Conservation (phyloP, 2,797 vertebrate species). For the Brachyrhaphis roseni region DNA sequence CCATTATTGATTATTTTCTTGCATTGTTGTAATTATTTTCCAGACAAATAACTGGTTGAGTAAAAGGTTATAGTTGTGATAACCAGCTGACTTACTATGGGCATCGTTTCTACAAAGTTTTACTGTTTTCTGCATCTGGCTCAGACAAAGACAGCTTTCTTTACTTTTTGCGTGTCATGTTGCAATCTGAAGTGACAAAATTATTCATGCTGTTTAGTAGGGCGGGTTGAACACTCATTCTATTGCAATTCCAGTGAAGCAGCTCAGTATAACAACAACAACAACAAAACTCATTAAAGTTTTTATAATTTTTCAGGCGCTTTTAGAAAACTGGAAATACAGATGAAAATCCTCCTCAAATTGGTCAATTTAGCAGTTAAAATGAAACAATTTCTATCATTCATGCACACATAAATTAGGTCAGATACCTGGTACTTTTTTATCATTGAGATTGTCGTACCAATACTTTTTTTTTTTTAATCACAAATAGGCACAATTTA, state of each 20-base stretch:
- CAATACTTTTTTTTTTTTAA: background rate
- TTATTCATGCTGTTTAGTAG: background rate
- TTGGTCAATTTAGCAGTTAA: background rate
- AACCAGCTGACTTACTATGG: constrained; percentile 67
- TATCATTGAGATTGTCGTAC: background rate
- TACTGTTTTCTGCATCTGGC: constrained; percentile 39
- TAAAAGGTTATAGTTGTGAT: constrained; percentile 51
- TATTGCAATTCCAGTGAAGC: background rate
- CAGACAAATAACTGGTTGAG: constrained; percentile 1
- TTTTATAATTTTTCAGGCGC: too few species aligned
- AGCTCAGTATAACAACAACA: background rate
- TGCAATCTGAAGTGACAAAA: constrained; percentile 11
- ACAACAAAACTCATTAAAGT: background rate
- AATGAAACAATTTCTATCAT: background rate
- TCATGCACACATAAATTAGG: background rate
- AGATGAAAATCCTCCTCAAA: background rate
- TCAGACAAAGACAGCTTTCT: constrained; percentile 67
- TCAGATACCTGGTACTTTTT: background rate
- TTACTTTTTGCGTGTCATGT: background rate
- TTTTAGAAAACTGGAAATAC: background rate
- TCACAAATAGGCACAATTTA: too few species aligned
- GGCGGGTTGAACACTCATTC: background rate
- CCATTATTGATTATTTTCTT: background rate
- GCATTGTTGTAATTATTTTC: background rate
- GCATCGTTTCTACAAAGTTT: constrained; percentile 49